phyloP scores from a whole-genome alignment of 1,140 invertebrate genomes.

The Lysiphlebus fabarum region DNA sequence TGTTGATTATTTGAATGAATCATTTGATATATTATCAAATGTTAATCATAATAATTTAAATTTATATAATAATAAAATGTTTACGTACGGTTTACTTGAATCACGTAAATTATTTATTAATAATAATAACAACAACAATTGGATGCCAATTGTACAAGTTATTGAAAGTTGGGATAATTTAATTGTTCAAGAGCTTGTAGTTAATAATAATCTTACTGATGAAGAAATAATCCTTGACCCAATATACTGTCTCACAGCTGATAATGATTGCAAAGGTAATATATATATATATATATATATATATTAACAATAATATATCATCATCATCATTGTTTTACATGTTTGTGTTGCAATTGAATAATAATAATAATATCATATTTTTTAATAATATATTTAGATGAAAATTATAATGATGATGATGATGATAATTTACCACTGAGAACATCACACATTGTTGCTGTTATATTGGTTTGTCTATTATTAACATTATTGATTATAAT shows the following conservation, averaged over 20 bases:
- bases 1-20: constrained; percentile 45
- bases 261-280: constrained; percentile 36
- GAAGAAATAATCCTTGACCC: constrained; percentile 35
- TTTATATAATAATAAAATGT: constrained; percentile 49
- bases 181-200: constrained; percentile 37
- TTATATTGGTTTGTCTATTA: constrained; percentile 44
- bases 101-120: constrained; percentile 26
- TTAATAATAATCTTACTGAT: constrained; percentile 35
- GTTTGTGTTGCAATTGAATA: neutral
- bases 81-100: constrained; percentile 43
- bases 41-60: constrained; percentile 41
- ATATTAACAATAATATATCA: too few relatives aligned
- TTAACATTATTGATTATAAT: constrained; percentile 41
- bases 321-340: neutral
- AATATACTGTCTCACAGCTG: constrained; percentile 39
- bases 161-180: constrained; percentile 36
- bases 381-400: neutral
- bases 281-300: constrained; percentile 12
- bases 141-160: constrained; percentile 46
- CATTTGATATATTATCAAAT: constrained; percentile 40
- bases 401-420: constrained; percentile 29
- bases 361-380: constrained; percentile 10
- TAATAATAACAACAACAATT: constrained; percentile 17
- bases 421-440: constrained; percentile 37
- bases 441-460: constrained; percentile 47